Conservation (phyloP, 2,113 vertebrate genomes). For the Eclectus roratus region DNA sequence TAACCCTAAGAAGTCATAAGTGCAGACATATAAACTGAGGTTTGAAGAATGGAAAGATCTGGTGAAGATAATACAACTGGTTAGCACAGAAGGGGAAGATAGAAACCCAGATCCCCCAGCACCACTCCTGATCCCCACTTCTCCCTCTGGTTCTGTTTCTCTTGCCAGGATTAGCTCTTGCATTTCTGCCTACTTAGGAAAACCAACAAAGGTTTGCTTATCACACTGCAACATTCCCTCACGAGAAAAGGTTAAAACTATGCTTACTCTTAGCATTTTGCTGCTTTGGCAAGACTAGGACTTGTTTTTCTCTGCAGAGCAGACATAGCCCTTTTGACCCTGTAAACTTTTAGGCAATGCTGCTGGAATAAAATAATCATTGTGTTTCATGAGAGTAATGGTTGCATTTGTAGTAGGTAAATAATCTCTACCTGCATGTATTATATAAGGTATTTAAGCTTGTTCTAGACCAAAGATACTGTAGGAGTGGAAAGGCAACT, state of each 20-base stretch:
- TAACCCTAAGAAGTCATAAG: neutral
- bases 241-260: conserved; percentile 1
- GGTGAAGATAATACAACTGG: neutral
- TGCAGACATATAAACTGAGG: neutral
- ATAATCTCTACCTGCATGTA: neutral
- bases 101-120: neutral
- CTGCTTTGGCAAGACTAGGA: neutral
- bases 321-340: neutral
- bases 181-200: neutral
- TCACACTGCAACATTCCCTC: neutral
- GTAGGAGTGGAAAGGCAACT: neutral
- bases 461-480: neutral
- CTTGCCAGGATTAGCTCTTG: conserved; percentile 5
- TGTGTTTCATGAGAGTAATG: neutral
- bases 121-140: neutral
- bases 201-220: conserved; percentile 22
- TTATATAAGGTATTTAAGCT: neutral
- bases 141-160: neutral
- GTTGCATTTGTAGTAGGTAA: neutral
- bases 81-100: neutral
- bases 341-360: neutral
- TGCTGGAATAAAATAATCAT: neutral
- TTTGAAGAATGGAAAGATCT: neutral
- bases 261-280: conserved; percentile 15
- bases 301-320: neutral